Evolutionary conservation across 2,888 invertebrate genomes (phyloP), one percentile per base, ranked within the genome.

Genomic region (Morpho deidamia): DNA sequence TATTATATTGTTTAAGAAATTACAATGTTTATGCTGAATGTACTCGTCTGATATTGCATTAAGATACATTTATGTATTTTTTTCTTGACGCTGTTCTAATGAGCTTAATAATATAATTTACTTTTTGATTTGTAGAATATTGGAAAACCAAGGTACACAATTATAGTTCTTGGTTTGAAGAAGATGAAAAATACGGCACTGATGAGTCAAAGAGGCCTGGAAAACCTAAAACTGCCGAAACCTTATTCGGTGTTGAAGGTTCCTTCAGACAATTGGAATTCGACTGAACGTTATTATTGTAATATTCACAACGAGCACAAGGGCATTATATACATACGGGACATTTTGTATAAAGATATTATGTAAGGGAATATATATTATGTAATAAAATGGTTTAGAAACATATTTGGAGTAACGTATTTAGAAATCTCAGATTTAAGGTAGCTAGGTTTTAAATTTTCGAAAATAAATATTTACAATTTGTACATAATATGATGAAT

Each of bases 161-260:
- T 51, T 78, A 83, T 55, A 70, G 79, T n/a, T 80, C 86, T 12
- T 91, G 86, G 84, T 78, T 91, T 44, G 62, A 81, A 39, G 86
- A 88, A 46, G 67, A 67, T 23, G 5, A 51, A 35, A 74, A 83
- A 56, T 85, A 80, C 61, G 71, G 78, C 39, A 82, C 87, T 0
- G 83, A 90, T 61, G 91, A 91, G 67, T 75, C 77, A 42, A 83
- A 85, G 63, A 72, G 91, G 52, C 82, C 81, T 5, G 91, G 90
- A n/a, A 85, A 82, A 63, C 86, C 87, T 1, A 90, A 85, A 68
- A 88, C 88, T 40, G 72, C 82, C 0, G 81, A 83, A 48, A 81
- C 81, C 35, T 64, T 89, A 44, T 91, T 91, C 61, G 91, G 91
- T 12, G 62, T 81, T 2, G 84, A 89, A 49, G 88, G 90, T 3